Evolutionary conservation across 2,797 vertebrate species (phyloP), one percentile per base, ranked within the genome.

Genomic region (Emydoidea blandingii): DNA sequence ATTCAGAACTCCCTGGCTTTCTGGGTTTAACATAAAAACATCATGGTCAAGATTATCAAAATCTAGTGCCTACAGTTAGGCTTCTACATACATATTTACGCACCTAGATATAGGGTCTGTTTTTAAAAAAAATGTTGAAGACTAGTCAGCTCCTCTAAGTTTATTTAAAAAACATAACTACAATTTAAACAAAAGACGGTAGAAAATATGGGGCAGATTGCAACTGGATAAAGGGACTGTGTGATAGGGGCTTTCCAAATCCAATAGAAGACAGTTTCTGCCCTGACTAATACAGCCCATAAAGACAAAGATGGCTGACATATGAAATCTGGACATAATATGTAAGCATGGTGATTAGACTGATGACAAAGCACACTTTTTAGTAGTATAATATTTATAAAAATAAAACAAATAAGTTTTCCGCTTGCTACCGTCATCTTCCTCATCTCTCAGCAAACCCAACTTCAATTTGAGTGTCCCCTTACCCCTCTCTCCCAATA

Each of bases 111-210:
- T 25, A 47, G 5, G 21, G 29, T 18, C n/a, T 34, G 3, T 49
- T 65, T 85, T 49, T 72, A 80, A 65, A 27, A 91, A 57, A 87
- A 12, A 31, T 4, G 10, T 37, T 1, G 9, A 29, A 59, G 15
- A 34, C 3, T 86, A 92, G 95, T 72, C 47, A 11, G 34, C 44
- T 94, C 90, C 95, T 82, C 92, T 91, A 91, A 93, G 21, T 79
- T 87, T 59, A 76, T 41, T 92, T 65, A 92, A 90, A 56, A 50
- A 94, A 93, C 94, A 74, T 81, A 92, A 95, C 47, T 90, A 92
- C 87, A 96, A 92, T 1, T 92, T 89, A 90, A 78, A 78, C 41
- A 78, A 76, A 25, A 78, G 74, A 72, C 19, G 23, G 10, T 72
- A 41, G n/a, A 37, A 72, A 23, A 72, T 5, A 23, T 12, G 10